These are phyloP conservation scores for Urocolius indicus DNA, from an alignment of 2,113 vertebrate genomes.

Conservation along the genomic window DNA sequence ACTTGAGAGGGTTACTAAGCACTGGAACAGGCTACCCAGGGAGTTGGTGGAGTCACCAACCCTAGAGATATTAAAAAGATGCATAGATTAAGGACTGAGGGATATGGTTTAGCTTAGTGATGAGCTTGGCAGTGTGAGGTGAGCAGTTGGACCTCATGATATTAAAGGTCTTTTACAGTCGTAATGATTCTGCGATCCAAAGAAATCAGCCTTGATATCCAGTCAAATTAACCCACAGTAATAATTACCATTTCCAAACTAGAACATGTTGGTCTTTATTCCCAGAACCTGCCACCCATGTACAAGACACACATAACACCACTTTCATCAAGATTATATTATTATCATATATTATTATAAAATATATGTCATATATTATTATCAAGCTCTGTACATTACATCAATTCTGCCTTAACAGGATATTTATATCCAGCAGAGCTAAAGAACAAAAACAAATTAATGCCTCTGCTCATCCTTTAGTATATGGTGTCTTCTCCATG, in stretches of 20 bases:
- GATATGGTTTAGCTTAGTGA: too few species aligned
- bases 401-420: neutral
- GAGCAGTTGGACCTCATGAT: too few species aligned
- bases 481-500: neutral
- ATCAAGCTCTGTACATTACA: neutral
- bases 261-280: neutral
- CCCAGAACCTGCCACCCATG: neutral
- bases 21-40: too few species aligned
- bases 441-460: neutral
- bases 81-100: too few species aligned
- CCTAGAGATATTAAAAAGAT: too few species aligned
- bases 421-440: neutral
- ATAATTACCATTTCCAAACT: neutral
- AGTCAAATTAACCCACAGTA: neutral
- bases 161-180: too few species aligned
- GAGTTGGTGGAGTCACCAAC: too few species aligned
- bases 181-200: neutral
- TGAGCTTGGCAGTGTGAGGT: too few species aligned
- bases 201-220: neutral
- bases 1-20: too few species aligned
- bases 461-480: neutral
- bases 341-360: too few species aligned
- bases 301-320: neutral
- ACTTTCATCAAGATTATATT: neutral
- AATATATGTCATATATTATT: too few species aligned